Evolutionary conservation across 2,113 vertebrate genomes (phyloP).

Genomic region (Acrocephalus arundinaceus): DNA sequence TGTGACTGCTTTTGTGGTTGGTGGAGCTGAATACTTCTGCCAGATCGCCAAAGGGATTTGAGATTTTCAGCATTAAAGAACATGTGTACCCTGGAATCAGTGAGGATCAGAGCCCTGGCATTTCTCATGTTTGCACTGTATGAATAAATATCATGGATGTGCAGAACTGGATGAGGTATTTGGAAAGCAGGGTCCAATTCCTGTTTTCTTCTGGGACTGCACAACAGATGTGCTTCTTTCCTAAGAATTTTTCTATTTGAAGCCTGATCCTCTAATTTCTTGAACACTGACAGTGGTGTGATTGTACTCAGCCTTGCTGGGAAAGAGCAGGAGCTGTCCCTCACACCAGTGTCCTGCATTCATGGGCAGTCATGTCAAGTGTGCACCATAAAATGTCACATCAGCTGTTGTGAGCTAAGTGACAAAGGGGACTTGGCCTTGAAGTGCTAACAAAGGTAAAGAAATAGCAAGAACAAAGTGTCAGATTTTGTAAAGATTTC

Average conservation of each 20-base stretch:
- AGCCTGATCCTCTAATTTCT: not conserved
- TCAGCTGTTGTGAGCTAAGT: not conserved
- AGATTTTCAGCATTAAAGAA: not conserved
- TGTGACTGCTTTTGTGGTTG: not conserved
- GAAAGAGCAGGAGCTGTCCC: not conserved
- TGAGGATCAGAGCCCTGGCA: not conserved
- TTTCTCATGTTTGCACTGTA: not conserved
- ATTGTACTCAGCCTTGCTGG: not conserved
- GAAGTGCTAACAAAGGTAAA: constrained; percentile 11
- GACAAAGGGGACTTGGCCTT: not conserved
- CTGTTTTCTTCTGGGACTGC: not conserved
- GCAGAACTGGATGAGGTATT: not conserved
- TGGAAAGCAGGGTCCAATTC: not conserved
- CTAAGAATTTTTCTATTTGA: not conserved
- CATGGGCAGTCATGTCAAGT: not conserved
- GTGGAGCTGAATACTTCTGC: not conserved
- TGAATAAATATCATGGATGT: not conserved
- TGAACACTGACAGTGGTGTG: not conserved
- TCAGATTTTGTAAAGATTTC: constrained; percentile 7
- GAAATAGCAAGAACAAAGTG: not conserved
- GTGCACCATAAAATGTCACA: not conserved
- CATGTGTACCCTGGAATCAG: not conserved
- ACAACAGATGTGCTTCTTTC: not conserved
- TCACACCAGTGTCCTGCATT: not conserved
- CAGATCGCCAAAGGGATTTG: not conserved